Conservation (phyloP, 2,797 vertebrate species). For the Aplochiton taeniatus region DNA sequence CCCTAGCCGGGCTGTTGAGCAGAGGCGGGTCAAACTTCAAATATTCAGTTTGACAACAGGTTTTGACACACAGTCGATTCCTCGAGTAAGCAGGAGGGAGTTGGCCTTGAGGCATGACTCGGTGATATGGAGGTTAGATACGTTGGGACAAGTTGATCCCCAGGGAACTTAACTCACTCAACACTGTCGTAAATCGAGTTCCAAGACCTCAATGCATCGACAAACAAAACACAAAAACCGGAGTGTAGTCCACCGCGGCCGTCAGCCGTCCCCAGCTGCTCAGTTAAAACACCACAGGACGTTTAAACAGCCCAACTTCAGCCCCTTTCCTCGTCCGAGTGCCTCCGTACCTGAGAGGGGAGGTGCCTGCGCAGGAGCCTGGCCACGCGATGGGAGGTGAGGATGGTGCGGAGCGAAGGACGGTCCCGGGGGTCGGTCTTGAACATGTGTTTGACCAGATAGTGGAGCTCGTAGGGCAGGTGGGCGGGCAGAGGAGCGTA, state of each 20-base stretch:
- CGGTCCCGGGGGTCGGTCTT: constrained; percentile 86
- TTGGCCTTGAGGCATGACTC: too few species aligned
- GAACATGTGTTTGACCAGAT: constrained; percentile 90
- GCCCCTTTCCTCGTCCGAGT: too few species aligned
- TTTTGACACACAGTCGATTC: too few species aligned
- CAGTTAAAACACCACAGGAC: not conserved
- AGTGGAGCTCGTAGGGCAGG: constrained; percentile 86
- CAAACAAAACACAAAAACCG: too few species aligned
- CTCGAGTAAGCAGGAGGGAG: too few species aligned
- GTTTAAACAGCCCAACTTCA: too few species aligned
- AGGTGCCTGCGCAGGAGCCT: constrained; percentile 72
- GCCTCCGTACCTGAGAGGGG: constrained; percentile 79
- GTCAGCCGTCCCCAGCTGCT: not conserved
- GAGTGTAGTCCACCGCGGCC: too few species aligned
- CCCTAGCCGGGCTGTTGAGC: constrained; percentile 39
- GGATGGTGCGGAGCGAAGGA: constrained; percentile 87
- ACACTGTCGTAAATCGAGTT: too few species aligned
- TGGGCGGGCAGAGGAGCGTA: constrained; percentile 82
- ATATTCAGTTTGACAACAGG: constrained; percentile 26
- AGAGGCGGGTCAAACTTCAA: constrained; percentile 31
- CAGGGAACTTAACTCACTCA: too few species aligned
- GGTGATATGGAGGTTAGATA: too few species aligned
- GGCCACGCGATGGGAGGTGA: constrained; percentile 77
- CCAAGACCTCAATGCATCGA: too few species aligned
- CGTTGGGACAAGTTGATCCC: too few species aligned